These are phyloP conservation scores for Limnephilus rhombicus DNA, from an alignment of 2,888 invertebrate genomes.

Conservation along the genomic window DNA sequence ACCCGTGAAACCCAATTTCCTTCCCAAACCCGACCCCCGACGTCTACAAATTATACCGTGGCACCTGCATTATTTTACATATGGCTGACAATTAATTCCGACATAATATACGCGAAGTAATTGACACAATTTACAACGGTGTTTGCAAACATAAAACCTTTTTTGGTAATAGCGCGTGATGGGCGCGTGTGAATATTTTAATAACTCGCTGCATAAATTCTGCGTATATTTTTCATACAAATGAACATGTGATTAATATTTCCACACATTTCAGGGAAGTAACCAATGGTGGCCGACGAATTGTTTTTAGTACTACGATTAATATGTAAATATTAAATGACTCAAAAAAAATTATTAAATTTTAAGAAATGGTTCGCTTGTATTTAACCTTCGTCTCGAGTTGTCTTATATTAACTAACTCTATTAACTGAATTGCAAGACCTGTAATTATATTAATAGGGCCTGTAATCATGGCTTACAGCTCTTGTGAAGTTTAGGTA, in stretches of 20 bases:
- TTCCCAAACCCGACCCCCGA: constrained; percentile 30
- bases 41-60: constrained; percentile 48
- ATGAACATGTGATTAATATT: not conserved
- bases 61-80: constrained; percentile 46
- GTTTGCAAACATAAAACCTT: constrained; percentile 17
- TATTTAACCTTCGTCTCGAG: not conserved
- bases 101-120: constrained; percentile 32
- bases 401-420: not conserved
- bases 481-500: not conserved
- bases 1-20: constrained; percentile 55
- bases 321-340: not conserved
- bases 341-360: no score
- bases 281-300: not conserved
- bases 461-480: not conserved
- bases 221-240: not conserved
- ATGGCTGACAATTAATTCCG: constrained; percentile 46
- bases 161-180: constrained; percentile 17
- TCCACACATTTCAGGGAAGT: not conserved
- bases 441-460: not conserved
- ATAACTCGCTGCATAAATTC: not conserved
- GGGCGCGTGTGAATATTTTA: not conserved
- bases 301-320: not conserved
- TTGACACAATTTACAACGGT: constrained; percentile 21
- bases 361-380: not conserved
- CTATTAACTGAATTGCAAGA: no score